A percentile compares a stretch with the other conserved stretches of the same genome.
Conservation (phyloP, 2,888 invertebrate species). For the Drosophila anceps region DNA sequence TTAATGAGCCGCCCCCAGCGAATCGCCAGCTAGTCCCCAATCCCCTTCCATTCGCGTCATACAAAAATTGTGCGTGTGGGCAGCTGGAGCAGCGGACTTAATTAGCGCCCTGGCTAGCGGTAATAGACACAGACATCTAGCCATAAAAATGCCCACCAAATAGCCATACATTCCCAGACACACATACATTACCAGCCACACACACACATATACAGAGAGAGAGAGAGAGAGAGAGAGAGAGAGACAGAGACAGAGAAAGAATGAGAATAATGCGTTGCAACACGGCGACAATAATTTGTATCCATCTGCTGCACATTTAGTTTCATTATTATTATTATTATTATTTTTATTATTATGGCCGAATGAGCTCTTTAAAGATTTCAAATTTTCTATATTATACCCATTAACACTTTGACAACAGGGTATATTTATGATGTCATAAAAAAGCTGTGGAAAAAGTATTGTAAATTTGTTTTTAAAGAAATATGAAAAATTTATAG, state of each 20-base stretch:
- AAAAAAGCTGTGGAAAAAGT: background rate
- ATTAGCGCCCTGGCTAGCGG: constrained; percentile 43
- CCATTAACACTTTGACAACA: background rate
- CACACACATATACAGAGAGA: constrained; percentile 1
- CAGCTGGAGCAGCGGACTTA: constrained; percentile 56
- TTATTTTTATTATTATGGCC: constrained; percentile 46
- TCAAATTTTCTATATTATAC: background rate
- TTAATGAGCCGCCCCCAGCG: constrained; percentile 54
- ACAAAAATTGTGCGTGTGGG: constrained; percentile 22
- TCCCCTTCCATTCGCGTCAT: background rate
- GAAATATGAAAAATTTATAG: background rate
- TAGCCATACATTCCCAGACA: constrained; percentile 17
- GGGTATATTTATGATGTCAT: background rate
- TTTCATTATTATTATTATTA: constrained; percentile 43
- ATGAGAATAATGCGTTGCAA: constrained; percentile 10
- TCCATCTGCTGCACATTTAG: constrained; percentile 31
- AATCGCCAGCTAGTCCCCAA: constrained; percentile 10
- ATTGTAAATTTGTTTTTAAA: background rate
- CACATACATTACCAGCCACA: constrained; percentile 5
- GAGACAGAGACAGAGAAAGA: background rate
- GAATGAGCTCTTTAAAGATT: constrained; percentile 10
- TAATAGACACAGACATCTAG: constrained; percentile 37
- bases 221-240: background rate
- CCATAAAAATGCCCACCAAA: constrained; percentile 65
- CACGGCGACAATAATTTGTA: constrained; percentile 36